A percentile compares a stretch with the other conserved stretches of the same genome.
Evolutionary conservation across 2,113 vertebrate genomes (phyloP).

Genomic region (Stegostoma tigrinum): DNA sequence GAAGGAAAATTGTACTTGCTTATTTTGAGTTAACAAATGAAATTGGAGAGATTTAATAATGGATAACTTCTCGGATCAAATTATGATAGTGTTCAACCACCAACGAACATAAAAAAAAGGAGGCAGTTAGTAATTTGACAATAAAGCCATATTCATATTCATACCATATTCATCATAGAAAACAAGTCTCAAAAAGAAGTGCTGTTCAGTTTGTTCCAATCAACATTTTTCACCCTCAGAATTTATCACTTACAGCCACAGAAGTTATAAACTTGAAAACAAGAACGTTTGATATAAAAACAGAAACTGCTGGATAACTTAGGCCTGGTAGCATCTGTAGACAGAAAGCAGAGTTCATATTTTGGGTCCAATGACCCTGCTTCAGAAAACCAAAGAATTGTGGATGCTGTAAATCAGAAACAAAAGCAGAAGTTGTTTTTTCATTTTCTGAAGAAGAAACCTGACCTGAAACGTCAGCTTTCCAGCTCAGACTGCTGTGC

Average conservation of each 20-base stretch:
- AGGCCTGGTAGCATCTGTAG: no score
- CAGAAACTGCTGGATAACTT: no score
- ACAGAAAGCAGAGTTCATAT: no score
- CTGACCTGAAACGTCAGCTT: no score
- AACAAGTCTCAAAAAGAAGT: neutral
- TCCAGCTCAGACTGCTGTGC: no score
- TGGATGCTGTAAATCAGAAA: no score
- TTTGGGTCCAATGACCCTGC: no score
- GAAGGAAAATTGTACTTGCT: neutral
- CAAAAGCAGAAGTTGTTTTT: no score
- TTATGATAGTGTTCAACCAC: neutral
- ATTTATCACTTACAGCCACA: neutral
- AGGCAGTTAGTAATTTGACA: neutral
- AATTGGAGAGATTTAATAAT: neutral
- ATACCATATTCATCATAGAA: neutral
- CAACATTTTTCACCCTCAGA: neutral
- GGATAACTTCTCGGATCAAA: no score
- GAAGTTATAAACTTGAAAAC: neutral
- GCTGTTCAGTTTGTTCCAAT: neutral
- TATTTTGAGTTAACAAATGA: neutral
- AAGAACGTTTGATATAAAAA: neutral
- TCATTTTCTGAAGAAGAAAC: no score
- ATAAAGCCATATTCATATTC: neutral
- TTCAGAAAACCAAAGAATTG: no score
- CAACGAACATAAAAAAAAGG: neutral